Base-by-base conservation (phyloP, 2,888 invertebrate species). In the Hofmannophila pseudospretella region DNA sequence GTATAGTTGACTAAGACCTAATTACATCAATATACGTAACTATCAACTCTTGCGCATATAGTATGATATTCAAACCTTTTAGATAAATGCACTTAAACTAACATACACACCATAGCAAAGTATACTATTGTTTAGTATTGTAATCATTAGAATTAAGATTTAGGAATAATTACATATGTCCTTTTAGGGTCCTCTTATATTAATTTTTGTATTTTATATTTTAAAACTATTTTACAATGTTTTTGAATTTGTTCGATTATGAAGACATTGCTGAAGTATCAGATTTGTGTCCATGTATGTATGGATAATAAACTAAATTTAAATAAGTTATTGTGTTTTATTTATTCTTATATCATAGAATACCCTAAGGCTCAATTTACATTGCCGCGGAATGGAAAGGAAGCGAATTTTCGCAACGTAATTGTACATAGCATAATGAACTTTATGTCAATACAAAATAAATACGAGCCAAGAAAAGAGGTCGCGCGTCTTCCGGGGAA, bases 141-240 rank as follows among this genome's bases (percentile, higher is more conserved):
- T 84, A 82, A 81, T 75, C 82, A 53, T 57, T 71, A 74, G 64
- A 45, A 42, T 11, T 74, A 74, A 75, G 71, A 50, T 51, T 63
- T 79, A 74, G 71, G 62, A 63, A 66, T 69, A 61, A 71, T 69
- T 63, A 64, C 28, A 13, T 33, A 16, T 72, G 51, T 64, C 72
- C 63, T 70, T 60, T 66, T 70, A 71, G 77, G 71, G 66, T 63
- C 60, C 58, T 72, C 68, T 60, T 73, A 65, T 67, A 73, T 73
- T n/a, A 66, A 67, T 75, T 76, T 84, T 79, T 84, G 71, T 78
- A 76, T 76, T 75, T 68, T 60, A 73, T 73, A 74, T 70, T 68
- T 41, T 67, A 54, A 66, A 71, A 62, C 61, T 42, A 54, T 71
- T 78, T 66, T 60, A 47, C 68, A 72, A 73, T 84, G 81, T 81